Percentiles rank a stretch among this genome's conserved stretches.
phyloP scores from a whole-genome alignment of 1,140 invertebrate species.

The Amphibalanus amphitrite region DNA sequence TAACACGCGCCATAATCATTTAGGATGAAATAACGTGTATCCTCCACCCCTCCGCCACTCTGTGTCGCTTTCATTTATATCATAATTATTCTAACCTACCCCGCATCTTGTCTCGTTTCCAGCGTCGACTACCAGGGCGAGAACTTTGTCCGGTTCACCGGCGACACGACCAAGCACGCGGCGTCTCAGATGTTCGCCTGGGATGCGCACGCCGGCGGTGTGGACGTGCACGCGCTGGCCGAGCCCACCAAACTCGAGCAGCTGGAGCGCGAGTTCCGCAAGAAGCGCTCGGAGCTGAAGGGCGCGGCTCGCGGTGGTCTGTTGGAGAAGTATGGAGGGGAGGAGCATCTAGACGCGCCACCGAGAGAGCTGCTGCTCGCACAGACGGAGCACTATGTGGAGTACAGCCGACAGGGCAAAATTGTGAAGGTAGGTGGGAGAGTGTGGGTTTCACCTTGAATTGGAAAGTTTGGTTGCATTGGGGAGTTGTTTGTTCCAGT shows the following conservation, averaged over 20 bases:
- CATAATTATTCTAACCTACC: no score
- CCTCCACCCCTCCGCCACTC: no score
- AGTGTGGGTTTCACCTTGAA: no score
- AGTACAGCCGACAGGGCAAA: constrained; percentile 88
- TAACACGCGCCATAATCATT: no score
- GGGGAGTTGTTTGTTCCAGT: no score
- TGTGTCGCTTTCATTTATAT: no score
- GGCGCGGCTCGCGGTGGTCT: constrained; percentile 50
- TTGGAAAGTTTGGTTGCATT: no score
- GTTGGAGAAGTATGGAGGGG: constrained; percentile 74
- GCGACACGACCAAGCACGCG: constrained; percentile 80
- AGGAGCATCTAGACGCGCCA: constrained; percentile 72
- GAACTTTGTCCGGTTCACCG: constrained; percentile 84
- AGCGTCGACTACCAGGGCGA: constrained; percentile 82
- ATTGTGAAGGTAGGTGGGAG: constrained; percentile 34
- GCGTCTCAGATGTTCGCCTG: constrained; percentile 92
- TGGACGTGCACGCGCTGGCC: constrained; percentile 89
- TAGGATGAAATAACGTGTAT: no score
- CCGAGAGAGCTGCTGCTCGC: constrained; percentile 71
- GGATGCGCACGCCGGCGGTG: constrained; percentile 83
- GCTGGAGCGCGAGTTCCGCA: constrained; percentile 72
- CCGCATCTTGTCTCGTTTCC: no score
- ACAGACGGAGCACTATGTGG: constrained; percentile 89
- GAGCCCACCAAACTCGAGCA: constrained; percentile 95
- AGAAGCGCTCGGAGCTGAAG: constrained; percentile 75